Percentiles rank a stretch among this genome's conserved stretches.
phyloP scores from a whole-genome alignment of 35 echinoderm and acorn worm genomes.

The Heliocidaris erythrogramma region DNA sequence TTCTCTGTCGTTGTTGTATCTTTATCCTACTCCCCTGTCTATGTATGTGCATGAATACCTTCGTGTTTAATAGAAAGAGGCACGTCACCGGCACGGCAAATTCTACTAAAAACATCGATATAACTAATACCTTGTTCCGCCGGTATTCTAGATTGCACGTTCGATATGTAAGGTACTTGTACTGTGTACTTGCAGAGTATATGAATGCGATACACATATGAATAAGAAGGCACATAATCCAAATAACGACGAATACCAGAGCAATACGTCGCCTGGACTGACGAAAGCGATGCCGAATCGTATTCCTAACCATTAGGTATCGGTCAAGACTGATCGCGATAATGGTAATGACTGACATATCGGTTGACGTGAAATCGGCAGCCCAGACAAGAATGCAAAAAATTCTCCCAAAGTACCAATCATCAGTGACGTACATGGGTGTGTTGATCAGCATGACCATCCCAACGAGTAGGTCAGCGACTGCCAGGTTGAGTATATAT shows the following conservation, averaged over 20 bases:
- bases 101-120: neutral
- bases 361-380: neutral
- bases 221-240: neutral
- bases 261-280: neutral
- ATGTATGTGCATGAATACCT: neutral
- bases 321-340: slow-evolving; percentile 23
- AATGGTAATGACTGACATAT: slow-evolving; percentile 41
- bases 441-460: neutral
- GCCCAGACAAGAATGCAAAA: neutral
- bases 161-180: neutral
- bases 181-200: neutral
- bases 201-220: neutral
- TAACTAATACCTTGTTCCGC: neutral
- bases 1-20: neutral
- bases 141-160: slow-evolving; percentile 18
- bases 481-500: neutral
- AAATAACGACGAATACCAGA: neutral
- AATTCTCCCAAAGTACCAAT: neutral
- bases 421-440: neutral
- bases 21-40: neutral
- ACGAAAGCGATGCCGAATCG: neutral
- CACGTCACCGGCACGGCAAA: neutral
- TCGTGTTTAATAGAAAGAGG: neutral
- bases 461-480: slow-evolving; percentile 8
- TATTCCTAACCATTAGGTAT: slow-evolving; percentile 17